These are phyloP conservation scores for Oenanthe oenanthe DNA, from an alignment of 2,113 vertebrate genomes.

Conservation along the genomic window DNA sequence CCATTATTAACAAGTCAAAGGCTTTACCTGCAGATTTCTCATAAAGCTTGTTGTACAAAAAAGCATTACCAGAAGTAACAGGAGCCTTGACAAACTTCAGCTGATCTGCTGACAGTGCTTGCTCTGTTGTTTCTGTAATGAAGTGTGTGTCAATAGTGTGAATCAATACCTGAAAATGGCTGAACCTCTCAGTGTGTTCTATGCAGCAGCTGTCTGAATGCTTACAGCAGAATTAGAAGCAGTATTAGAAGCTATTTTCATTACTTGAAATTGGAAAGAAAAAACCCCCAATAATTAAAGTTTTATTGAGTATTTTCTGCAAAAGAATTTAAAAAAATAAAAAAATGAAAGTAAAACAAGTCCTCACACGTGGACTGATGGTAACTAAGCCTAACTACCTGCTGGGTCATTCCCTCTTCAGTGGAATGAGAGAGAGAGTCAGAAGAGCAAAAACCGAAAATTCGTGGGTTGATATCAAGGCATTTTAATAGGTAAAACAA, in stretches of 20 bases:
- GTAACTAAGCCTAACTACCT: neutral
- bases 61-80: neutral
- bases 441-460: neutral
- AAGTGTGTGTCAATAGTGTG: neutral
- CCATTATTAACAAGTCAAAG: neutral
- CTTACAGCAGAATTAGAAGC: neutral
- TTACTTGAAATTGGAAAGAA: neutral
- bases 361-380: accelerated
- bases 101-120: neutral
- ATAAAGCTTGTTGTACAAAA: neutral
- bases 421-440: neutral
- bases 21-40: neutral
- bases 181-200: neutral
- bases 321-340: neutral
- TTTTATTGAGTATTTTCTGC: neutral
- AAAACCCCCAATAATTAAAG: neutral
- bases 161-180: neutral
- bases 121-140: neutral
- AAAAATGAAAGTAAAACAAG: neutral
- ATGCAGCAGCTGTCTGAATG: neutral
- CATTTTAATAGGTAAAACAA: neutral
- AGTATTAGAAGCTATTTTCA: neutral
- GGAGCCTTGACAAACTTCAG: neutral
- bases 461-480: accelerated
- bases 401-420: neutral